These are phyloP conservation scores for Pheosia gnoma DNA, from an alignment of 2,888 invertebrate genomes.

Conservation along the genomic window DNA sequence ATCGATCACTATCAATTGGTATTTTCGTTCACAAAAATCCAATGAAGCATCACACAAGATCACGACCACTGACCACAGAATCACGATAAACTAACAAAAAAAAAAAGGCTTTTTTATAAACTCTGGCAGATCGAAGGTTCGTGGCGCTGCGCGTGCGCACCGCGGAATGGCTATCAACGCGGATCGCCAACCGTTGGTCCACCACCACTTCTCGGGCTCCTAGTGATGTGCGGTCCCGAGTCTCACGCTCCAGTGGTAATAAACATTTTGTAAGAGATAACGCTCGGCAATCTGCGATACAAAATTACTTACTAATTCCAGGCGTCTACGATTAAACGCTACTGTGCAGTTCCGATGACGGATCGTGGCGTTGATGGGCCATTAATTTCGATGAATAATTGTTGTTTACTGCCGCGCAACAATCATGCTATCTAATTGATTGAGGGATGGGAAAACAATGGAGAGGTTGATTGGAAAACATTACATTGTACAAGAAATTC, in stretches of 20 bases:
- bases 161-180: constrained; percentile 59
- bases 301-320: constrained; percentile 14
- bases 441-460: background rate
- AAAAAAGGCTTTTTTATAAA: constrained; percentile 28
- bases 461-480: background rate
- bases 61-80: constrained; percentile 40
- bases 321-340: constrained; percentile 42
- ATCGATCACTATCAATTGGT: constrained; percentile 45
- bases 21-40: constrained; percentile 51
- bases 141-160: constrained; percentile 50
- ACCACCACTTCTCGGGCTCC: constrained; percentile 45
- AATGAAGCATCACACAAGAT: constrained; percentile 45
- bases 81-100: constrained; percentile 28
- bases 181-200: constrained; percentile 62
- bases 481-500: no score
- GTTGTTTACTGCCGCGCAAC: background rate
- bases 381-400: constrained; percentile 34
- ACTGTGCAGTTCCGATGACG: constrained; percentile 26
- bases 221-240: constrained; percentile 53
- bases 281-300: no score
- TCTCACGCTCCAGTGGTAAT: constrained; percentile 56
- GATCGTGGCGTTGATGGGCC: constrained; percentile 29
- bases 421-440: no score
- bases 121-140: constrained; percentile 39
- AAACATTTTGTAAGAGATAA: constrained; percentile 51